Evolutionary conservation across 2,888 invertebrate species (phyloP), one percentile per base, ranked within the genome.

Genomic region (Theretra japonica): DNA sequence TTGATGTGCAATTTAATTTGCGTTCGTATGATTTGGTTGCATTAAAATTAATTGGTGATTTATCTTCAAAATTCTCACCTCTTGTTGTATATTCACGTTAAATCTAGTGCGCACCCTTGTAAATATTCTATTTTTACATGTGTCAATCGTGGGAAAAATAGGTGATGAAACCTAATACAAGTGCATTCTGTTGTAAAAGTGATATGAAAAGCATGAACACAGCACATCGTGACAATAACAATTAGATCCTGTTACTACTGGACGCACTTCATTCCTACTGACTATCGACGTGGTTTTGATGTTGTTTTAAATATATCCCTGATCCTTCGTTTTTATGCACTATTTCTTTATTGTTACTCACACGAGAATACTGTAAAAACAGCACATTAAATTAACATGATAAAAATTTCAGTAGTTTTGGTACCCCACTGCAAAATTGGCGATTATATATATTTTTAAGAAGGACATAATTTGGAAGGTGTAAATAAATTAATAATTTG

Each of bases 111-210:
- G 41, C 41, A 41, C 11, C 11, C 0, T 41, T 41, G 15, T 41
- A 15, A 41, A 41, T 41, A 41, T 41, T 41, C 11, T 0, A 33
- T 41, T 21, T 41, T 21, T 21, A 33, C 33, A 21, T 33, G 21
- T n/a, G 4, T 4, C 11, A n/a, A n/a, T n/a, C 62, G 62, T 62
- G 62, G 62, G 62, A 65, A 65, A 65, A 65, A 15, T 62, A 65
- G 17, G 1, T 15, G 48, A 62, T 21, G 41, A 25, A 41, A 65
- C 48, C 4, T 23, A 48, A 65, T 65, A 65, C 65, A 23, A 7
- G 23, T 23, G 23, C 23, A 21, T 65, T 48, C 19, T 30, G 41
- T 65, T 65, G 41, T 41, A 48, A 23, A 65, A 65, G 21, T 65
- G 23, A 65, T 65, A 48, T 65, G 41, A 41, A 65, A 65, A 65